Base-by-base conservation (phyloP, 37 sponge, comb jelly and placozoan genomes). In the Amphimedon queenslandica region DNA sequence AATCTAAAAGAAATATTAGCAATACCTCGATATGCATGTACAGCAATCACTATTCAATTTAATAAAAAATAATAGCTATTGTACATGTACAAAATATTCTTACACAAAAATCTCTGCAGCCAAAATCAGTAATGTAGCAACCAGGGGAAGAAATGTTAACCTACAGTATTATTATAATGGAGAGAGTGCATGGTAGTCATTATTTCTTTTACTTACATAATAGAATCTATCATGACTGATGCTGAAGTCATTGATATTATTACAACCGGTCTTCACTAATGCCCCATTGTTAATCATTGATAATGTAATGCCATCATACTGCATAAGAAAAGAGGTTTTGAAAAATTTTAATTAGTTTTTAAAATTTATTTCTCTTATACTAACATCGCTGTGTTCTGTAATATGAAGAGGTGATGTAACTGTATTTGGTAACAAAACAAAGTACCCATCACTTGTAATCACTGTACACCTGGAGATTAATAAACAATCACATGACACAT, bases 1-100 rank as follows among this genome's bases (percentile, higher is more conserved):
- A 24, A 75, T 42, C 82, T 82, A 41, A 60, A 60, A 6, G 21
- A 6, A 60, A n/a, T 6, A n/a, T n/a, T 6, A 60, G 8, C 8
- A 5, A 60, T 60, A 11, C 8, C n/a, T n/a, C n/a, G n/a, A n/a
- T n/a, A n/a, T n/a, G n/a, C n/a, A n/a, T n/a, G n/a, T n/a, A n/a
- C n/a, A n/a, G n/a, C n/a, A n/a, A n/a, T n/a, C n/a, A n/a, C n/a
- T n/a, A n/a, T n/a, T n/a, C n/a, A n/a, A n/a, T n/a, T n/a, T n/a
- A n/a, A n/a, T n/a, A n/a, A n/a, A n/a, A n/a, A n/a, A n/a, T n/a
- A n/a, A n/a, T n/a, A n/a, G n/a, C n/a, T n/a, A n/a, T n/a, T n/a
- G n/a, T n/a, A n/a, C n/a, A n/a, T n/a, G n/a, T n/a, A n/a, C n/a
- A n/a, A n/a, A 47, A 8, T 47, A 8, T 13, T 18, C 51, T 47